Conservation (phyloP, 2,113 vertebrate species). For the Hipposideros armiger region DNA sequence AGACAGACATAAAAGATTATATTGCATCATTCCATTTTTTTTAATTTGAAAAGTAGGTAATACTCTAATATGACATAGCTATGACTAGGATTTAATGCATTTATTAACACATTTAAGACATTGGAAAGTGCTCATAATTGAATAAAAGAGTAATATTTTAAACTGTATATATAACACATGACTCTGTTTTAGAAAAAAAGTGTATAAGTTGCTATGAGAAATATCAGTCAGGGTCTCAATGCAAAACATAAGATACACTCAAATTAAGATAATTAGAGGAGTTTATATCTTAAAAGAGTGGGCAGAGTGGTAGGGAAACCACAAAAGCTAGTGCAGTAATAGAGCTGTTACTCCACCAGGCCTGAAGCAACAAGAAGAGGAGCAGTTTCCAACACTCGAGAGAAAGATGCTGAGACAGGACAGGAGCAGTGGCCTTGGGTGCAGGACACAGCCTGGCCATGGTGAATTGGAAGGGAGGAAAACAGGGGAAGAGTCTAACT, state of each 20-base stretch:
- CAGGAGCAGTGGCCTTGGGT: not conserved
- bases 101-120: not conserved
- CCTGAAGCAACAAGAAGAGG: not conserved
- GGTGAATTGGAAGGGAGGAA: not conserved
- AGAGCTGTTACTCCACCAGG: not conserved
- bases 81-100: not conserved
- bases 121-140: not conserved
- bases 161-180: not conserved
- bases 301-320: too few relatives aligned
- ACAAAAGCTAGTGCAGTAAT: not conserved
- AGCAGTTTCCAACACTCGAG: not conserved
- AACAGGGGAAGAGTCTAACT: rapidly evolving
- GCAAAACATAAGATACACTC: not conserved
- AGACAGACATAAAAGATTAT: not conserved
- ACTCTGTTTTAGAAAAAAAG: not conserved
- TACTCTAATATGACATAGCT: not conserved
- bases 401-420: not conserved
- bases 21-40: not conserved
- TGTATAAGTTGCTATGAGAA: not conserved
- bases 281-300: not conserved
- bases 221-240: not conserved
- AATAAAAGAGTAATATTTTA: not conserved
- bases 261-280: not conserved
- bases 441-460: not conserved
- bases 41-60: not conserved